Evolutionary conservation across 2,797 vertebrate species (phyloP), one percentile per base, ranked within the genome.

Genomic region (Anguilla anguilla): DNA sequence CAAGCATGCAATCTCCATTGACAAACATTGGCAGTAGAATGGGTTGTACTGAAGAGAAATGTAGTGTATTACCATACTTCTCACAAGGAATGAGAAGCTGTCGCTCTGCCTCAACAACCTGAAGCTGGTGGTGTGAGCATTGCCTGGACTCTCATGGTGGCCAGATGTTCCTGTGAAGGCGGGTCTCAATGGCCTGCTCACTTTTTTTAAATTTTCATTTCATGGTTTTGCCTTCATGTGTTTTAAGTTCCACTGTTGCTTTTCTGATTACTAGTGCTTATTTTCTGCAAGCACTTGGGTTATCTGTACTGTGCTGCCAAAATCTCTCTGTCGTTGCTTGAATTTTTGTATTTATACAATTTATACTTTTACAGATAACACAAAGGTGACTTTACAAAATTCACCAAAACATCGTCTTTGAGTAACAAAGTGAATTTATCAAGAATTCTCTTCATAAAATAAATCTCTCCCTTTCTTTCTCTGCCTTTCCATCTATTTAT

Each of bases 371-470:
- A 28, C 22, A 28, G 3, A n/a, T n/a, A 67, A 67, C 22, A 67
- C n/a, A 67, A 67, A 67, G 64, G 64, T 67, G 64, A 67, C 64
- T 22, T 67, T 28, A 67, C 22, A 67, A 28, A 67, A n/a, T 57
- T 57, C 55, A 57, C 55, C 55, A 57, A 57, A 15, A 17, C 15
- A 13, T 57, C n/a, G 9, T 11, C 10, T 31, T 69, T 69, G n/a
- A 67, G 64, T 25, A 61, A 10, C 10, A 25, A 9, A 9, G 51
- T 53, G 51, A 53, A 53, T 9, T 49, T 15, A n/a, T 79, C 72
- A 79, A 53, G 85, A 35, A 82, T 39, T 79, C 74, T 35, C 51
- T 46, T 86, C 53, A 86, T 74, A 57, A 61, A 10, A 31, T 25
- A 22, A 43, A 15, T 31, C 85, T 74, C 69, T 77, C 49, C 2